Percentiles rank a stretch among this genome's conserved stretches.
Evolutionary conservation across 2,113 vertebrate genomes (phyloP).

Genomic region (Aegotheles bennettii): DNA sequence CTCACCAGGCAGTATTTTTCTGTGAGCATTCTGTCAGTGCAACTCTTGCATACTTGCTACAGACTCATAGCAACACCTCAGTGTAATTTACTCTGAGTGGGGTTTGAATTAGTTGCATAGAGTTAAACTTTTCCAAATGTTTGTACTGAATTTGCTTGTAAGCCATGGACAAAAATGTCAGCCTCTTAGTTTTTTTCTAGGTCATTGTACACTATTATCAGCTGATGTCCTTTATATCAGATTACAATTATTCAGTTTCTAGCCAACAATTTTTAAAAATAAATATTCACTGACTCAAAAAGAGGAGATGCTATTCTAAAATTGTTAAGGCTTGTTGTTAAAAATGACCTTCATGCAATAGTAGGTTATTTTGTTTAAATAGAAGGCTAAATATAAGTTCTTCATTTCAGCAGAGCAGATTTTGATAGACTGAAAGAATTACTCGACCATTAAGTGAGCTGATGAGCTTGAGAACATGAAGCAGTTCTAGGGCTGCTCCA

Average conservation of each 20-base stretch:
- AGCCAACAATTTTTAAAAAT: not conserved
- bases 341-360: constrained; percentile 20
- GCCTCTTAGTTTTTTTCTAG: not conserved
- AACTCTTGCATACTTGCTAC: not conserved
- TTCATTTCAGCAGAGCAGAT: not conserved
- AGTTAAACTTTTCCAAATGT: not conserved
- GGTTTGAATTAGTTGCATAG: not conserved
- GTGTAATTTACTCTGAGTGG: not conserved
- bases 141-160: not conserved
- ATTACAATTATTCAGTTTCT: not conserved
- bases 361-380: constrained; percentile 31
- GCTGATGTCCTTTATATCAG: not conserved
- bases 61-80: not conserved
- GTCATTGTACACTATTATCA: not conserved
- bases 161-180: not conserved
- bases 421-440: not conserved
- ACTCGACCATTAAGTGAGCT: not conserved
- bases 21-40: not conserved
- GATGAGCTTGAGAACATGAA: not conserved
- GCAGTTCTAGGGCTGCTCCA: not conserved
- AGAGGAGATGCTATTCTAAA: not conserved
- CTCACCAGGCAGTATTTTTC: not conserved
- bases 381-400: not conserved
- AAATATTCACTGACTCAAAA: not conserved
- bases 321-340: constrained; percentile 5